Percentiles rank a stretch among this genome's conserved stretches.
These are phyloP conservation scores for Pardosa pseudoannulata DNA, from an alignment of 2,888 invertebrate genomes.

Conservation along the genomic window DNA sequence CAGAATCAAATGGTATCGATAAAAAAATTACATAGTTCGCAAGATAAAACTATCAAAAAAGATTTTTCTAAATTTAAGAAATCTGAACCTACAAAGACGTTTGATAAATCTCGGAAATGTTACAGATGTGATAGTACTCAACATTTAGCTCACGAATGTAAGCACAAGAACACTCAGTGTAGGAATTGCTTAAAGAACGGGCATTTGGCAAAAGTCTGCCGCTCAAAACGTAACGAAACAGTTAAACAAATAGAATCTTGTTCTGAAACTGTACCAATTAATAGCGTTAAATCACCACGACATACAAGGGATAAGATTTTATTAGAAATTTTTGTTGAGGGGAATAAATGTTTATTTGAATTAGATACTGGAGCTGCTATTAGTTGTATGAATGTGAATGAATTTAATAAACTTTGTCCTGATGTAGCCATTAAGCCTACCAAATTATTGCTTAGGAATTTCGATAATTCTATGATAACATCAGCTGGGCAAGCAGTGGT, in stretches of 20 bases:
- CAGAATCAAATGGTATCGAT: slow-evolving; percentile 46
- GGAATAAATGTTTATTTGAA: slow-evolving; percentile 48
- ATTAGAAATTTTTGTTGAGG: slow-evolving; percentile 52
- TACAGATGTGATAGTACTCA: slow-evolving; percentile 53
- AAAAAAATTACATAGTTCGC: slow-evolving; percentile 30
- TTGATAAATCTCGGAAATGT: slow-evolving; percentile 46
- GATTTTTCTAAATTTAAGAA: slow-evolving; percentile 48
- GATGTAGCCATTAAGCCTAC: slow-evolving; percentile 54
- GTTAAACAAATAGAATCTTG: slow-evolving; percentile 47
- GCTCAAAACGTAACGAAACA: slow-evolving; percentile 50
- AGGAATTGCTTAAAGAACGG: slow-evolving; percentile 49
- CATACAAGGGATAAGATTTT: slow-evolving; percentile 54
- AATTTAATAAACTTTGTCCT: slow-evolving; percentile 51
- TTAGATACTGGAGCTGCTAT: slow-evolving; percentile 54
- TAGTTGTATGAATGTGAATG: slow-evolving; percentile 48
- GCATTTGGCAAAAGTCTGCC: slow-evolving; percentile 51
- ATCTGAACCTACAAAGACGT: slow-evolving; percentile 46
- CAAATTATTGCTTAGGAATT: slow-evolving; percentile 54
- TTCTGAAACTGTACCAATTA: slow-evolving; percentile 53
- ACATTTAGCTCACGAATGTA: slow-evolving; percentile 53
- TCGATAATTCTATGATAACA: slow-evolving; percentile 57
- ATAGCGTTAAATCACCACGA: slow-evolving; percentile 57
- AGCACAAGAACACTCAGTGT: slow-evolving; percentile 42
- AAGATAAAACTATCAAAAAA: slow-evolving; percentile 34
- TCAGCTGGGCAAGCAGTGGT: slow-evolving; percentile 52